Conservation (phyloP, 2,888 invertebrate species). For the Cataglyphis livida region DNA sequence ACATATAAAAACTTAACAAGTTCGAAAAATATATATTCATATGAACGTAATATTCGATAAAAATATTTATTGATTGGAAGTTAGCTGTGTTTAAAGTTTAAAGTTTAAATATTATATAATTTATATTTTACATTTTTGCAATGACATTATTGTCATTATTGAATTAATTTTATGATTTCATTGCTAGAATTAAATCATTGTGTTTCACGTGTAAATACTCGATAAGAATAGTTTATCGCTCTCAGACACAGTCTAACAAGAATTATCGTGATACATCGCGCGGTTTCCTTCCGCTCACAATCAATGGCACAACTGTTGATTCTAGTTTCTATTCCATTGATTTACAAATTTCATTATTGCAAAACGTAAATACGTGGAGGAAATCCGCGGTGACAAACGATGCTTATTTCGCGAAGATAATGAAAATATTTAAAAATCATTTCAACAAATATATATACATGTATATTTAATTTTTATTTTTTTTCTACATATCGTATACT, state of each 20-base stretch:
- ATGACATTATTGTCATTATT: background rate
- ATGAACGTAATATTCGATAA: background rate
- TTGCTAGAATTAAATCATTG: constrained; percentile 15
- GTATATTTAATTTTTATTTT: background rate
- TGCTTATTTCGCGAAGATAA: background rate
- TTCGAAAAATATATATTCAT: background rate
- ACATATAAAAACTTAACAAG: background rate
- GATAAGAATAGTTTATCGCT: background rate
- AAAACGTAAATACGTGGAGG: background rate
- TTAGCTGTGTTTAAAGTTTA: background rate
- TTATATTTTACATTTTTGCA: constrained; percentile 8
- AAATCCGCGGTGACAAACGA: background rate
- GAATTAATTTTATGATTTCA: background rate
- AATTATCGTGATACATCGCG: constrained; percentile 2
- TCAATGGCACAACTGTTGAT: constrained; percentile 17
- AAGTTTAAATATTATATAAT: background rate
- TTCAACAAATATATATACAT: background rate
- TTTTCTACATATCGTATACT: background rate
- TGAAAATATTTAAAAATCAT: background rate
- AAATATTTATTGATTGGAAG: background rate
- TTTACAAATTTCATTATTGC: background rate
- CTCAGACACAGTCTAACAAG: background rate
- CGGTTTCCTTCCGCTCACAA: constrained; percentile 26
- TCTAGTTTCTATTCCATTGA: background rate
- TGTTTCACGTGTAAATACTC: background rate